Base-by-base conservation (phyloP, 2,888 invertebrate species). In the Didymodactylos carnosus region DNA sequence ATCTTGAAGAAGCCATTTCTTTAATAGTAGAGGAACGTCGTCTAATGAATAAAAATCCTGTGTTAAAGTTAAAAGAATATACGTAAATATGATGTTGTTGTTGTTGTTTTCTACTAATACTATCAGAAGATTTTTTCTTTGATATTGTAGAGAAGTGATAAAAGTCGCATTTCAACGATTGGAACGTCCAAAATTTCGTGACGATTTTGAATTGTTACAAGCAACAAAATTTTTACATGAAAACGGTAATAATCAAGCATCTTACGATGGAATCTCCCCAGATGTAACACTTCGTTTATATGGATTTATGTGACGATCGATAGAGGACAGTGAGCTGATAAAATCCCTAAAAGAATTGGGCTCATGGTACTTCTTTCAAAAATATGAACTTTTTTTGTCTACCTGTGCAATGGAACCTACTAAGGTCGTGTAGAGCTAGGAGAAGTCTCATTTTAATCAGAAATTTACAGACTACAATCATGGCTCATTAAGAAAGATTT, bases 171-270 rank as follows among this genome's bases (percentile, higher is more conserved):
- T 87, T 88, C 87, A 89, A 77, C 87, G 88, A 78, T 87, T 88
- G 76, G 88, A 88, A 77, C 87, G 88, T 76, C 86, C 88, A 69
- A 87, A 87, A 75, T 92, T 92, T 81, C 86, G 93, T n/a, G 94
- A 92, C 85, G 88, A 88, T 14, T 89, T 91, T 0, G 95, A 95
- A 82, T 83, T 95, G 72, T 91, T 92, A 79, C 94, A 95, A 81
- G 98, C 97, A 0, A 94, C 95, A 0, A 87, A 93, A 81, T 98
- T 98, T 84, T 86, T 98, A 1, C 97, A 98, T 81, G 98, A 98
- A 80, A 97, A 97, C 83, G 97, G 92, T 87, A 79, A 79, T 79
- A 77, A 40, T 71, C 39, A 70, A n/a, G n/a, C n/a, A n/a, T n/a
- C n/a, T 71, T 76, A 29, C 72, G 46, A 35, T 16, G 27, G 70